Percentiles rank a stretch among this genome's conserved stretches.
Conservation (phyloP, 2,113 vertebrate species). For the Atherinomorus stipes region DNA sequence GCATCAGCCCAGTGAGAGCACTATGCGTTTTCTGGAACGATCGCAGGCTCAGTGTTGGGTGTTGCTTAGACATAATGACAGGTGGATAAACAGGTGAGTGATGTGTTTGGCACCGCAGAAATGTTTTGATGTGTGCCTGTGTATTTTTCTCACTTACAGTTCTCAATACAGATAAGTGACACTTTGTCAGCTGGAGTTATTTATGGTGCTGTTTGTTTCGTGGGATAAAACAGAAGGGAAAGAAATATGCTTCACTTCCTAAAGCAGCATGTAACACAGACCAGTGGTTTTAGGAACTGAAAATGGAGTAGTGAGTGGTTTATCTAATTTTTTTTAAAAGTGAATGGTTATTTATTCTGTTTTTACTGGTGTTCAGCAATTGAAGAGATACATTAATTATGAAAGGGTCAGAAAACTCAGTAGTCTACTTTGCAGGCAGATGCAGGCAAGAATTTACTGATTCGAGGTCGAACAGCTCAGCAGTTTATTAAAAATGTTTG, state of each 20-base stretch:
- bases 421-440: neutral
- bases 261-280: neutral
- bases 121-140: neutral
- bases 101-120: neutral
- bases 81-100: neutral
- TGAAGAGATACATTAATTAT: conserved; percentile 1
- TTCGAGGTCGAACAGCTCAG: neutral
- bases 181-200: conserved; percentile 9
- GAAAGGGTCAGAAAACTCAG: conserved; percentile 5
- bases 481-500: neutral
- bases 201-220: neutral
- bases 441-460: neutral
- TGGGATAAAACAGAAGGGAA: neutral
- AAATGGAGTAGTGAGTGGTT: no score
- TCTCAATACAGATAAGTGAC: neutral
- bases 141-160: neutral
- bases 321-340: no score
- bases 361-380: neutral
- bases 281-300: neutral
- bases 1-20: conserved; percentile 15
- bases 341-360: neutral
- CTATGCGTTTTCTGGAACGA: conserved; percentile 10
- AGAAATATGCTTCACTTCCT: neutral
- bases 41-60: neutral
- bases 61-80: neutral